Percentiles rank a stretch among this genome's conserved stretches.
Conservation (phyloP, 2,797 vertebrate genomes). For the Pipistrellus kuhlii region DNA sequence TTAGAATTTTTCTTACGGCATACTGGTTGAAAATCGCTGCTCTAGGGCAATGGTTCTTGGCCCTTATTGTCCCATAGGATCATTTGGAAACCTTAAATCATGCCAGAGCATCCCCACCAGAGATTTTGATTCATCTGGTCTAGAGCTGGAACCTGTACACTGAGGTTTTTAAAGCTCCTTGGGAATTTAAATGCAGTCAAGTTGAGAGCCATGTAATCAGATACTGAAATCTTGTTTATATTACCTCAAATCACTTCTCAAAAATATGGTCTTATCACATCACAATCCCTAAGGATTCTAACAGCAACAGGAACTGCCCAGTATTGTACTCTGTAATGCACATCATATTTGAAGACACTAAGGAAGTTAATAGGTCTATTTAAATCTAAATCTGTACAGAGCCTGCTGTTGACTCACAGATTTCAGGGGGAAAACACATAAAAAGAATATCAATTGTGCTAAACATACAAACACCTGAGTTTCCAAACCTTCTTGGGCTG, state of each 20-base stretch:
- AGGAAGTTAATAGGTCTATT: background rate
- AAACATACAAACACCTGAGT: slow-evolving; percentile 57
- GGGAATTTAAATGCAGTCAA: background rate
- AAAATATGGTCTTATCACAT: background rate
- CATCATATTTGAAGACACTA: background rate
- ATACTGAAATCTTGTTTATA: background rate
- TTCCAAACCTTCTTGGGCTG: slow-evolving; percentile 96
- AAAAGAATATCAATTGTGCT: slow-evolving; percentile 46
- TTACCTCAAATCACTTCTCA: background rate
- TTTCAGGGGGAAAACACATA: background rate
- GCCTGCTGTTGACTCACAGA: background rate
- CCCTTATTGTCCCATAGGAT: background rate
- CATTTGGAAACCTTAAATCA: background rate
- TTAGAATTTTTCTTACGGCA: background rate
- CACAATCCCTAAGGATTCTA: background rate
- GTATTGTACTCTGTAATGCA: background rate
- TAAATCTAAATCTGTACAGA: background rate
- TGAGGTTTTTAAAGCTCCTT: background rate
- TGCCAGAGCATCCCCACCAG: background rate
- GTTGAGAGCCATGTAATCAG: background rate
- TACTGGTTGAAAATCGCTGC: background rate
- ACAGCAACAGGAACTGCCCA: background rate
- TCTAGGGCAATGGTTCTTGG: background rate
- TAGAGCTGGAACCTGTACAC: background rate
- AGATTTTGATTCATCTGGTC: background rate